phyloP scores from a whole-genome alignment of 2,113 vertebrate genomes.

The Onychostoma macrolepis region DNA sequence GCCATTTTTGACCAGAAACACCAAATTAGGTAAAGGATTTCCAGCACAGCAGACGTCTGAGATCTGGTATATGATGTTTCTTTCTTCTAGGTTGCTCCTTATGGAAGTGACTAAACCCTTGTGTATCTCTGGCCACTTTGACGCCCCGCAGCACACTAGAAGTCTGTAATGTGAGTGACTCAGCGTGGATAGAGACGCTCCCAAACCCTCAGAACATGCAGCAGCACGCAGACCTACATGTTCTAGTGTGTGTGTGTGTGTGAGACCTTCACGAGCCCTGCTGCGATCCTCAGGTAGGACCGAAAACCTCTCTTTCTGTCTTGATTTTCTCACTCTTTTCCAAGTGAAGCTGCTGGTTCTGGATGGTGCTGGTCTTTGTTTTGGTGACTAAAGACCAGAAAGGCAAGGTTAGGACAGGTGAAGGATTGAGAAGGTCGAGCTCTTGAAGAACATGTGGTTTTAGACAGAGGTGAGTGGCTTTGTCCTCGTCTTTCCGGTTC shows the following conservation, averaged over 20 bases:
- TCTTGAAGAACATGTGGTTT: conserved; percentile 40
- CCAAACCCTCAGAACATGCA: conserved; percentile 55
- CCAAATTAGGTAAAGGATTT: too few relatives aligned
- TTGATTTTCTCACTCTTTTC: neutral
- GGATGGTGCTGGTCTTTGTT: neutral
- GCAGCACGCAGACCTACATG: conserved; percentile 51
- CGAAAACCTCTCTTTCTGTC: neutral
- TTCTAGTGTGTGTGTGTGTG: conserved; percentile 26
- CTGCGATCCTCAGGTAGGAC: conserved; percentile 8
- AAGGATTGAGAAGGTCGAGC: neutral
- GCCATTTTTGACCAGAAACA: too few relatives aligned
- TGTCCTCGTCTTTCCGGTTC: conserved; percentile 7
- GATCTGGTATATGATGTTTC: too few relatives aligned
- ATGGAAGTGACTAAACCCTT: neutral
- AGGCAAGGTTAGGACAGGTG: neutral
- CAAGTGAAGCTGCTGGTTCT: neutral
- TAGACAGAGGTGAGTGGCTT: neutral
- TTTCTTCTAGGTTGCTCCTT: neutral
- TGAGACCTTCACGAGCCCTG: neutral
- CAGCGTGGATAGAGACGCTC: conserved; percentile 47
- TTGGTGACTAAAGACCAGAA: neutral
- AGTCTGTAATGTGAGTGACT: conserved; percentile 30
- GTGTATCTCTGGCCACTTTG: neutral
- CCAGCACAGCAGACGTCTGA: too few relatives aligned
- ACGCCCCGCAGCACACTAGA: neutral